Base-by-base conservation (phyloP, 2,888 invertebrate species). In the Mesorhabditis spiculigera region DNA sequence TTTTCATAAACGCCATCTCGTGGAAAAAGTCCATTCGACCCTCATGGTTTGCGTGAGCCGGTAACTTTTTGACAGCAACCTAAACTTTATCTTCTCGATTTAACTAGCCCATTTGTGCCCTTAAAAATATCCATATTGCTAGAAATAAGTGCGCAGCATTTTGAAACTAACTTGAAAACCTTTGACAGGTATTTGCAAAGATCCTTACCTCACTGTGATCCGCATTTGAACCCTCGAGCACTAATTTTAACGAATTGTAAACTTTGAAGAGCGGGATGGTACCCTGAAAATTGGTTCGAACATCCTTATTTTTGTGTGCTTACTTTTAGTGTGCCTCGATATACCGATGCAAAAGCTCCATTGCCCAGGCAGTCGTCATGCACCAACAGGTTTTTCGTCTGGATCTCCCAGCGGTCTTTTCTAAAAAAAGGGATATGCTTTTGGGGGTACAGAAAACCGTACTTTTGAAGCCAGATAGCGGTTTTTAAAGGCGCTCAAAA, bases 1-100 rank as follows among this genome's bases (percentile, higher is more conserved):
- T 63, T 65, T 82, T 82, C 82, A 82, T 82, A 67, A 82, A 82
- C 5, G 77, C 75, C 62, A 82, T 82, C 67, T 82, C 82, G 64
- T 79, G 77, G 50, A 79, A 72, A 68, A 82, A 80, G 50, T 82
- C 82, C 8, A 71, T 58, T 64, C 75, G 72, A 63, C 75, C 77
- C 28, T 76, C 73, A 4, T 81, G 78, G 64, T 78, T 76, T 1
- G 82, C 81, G 65, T 82, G 81, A 28, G 75, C 68, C 28, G 80
- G 80, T 6, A 82, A 73, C 42, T 78, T 76, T 70, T 82, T 82
- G 43, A 82, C 73, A 43, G 82, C 82, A 1, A 75, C 81, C 68
- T 71, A 45, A 50, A 3, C 63, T 5, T 4, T 10, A 63, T 10
- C 4, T 10, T 6, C 2, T 16, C 10, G 13, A 13, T 5, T 67